A percentile compares a stretch with the other conserved stretches of the same genome.
These are phyloP conservation scores for Buphagus erythrorhynchus DNA, from an alignment of 2,797 vertebrate genomes.

Conservation along the genomic window DNA sequence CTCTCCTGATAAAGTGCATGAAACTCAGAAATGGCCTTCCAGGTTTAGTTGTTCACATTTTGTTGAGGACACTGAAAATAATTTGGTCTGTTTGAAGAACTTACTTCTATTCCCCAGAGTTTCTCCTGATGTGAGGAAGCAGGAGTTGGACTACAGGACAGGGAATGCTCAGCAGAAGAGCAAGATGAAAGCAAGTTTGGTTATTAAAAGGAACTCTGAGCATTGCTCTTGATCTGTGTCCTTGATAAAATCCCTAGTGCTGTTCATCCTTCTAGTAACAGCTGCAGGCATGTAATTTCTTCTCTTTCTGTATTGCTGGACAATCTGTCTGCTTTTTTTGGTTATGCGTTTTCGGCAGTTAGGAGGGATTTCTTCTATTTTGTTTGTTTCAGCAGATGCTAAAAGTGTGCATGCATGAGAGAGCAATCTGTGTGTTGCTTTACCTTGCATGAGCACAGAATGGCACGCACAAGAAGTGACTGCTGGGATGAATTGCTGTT, in stretches of 20 bases:
- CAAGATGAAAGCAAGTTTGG: neutral
- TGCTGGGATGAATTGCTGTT: neutral
- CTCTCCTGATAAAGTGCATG: neutral
- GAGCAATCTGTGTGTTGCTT: neutral
- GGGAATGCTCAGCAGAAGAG: neutral
- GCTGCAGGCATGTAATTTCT: neutral
- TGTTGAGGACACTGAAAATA: neutral
- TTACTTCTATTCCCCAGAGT: neutral
- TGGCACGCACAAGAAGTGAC: fast-evolving
- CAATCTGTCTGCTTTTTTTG: neutral
- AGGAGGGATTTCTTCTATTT: neutral
- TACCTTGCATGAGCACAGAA: neutral
- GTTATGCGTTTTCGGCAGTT: neutral
- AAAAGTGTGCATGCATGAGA: neutral
- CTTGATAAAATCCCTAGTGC: neutral
- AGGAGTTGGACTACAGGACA: neutral
- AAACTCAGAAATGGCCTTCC: neutral
- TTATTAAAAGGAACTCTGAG: neutral
- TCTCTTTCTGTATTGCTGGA: neutral
- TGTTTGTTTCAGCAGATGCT: neutral
- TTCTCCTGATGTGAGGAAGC: neutral
- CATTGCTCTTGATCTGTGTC: neutral
- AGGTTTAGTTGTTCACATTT: neutral
- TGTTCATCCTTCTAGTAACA: neutral
- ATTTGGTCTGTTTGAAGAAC: neutral